These are phyloP conservation scores for Pseudopleuronectes americanus DNA, from an alignment of 2,797 vertebrate genomes.

Conservation along the genomic window DNA sequence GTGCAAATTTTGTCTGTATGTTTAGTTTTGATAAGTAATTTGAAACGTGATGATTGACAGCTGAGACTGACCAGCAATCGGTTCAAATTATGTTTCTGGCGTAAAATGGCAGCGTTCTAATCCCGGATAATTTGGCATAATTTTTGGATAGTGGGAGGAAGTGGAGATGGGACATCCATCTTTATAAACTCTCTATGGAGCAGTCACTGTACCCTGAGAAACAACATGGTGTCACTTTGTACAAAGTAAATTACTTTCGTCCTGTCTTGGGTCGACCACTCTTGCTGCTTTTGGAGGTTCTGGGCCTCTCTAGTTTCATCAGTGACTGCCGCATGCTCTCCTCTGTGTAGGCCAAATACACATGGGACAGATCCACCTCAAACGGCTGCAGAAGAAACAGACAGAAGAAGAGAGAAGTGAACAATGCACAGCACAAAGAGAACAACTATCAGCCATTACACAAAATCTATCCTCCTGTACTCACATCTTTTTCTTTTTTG, in stretches of 20 bases:
- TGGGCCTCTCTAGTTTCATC: constrained; percentile 95
- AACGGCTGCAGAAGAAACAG: constrained; percentile 86
- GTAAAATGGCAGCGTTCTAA: too few relatives aligned
- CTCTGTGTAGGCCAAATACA: constrained; percentile 97
- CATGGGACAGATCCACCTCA: constrained; percentile 96
- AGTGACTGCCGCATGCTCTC: constrained; percentile 97
- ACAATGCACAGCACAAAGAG: not conserved
- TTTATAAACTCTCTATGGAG: too few relatives aligned
- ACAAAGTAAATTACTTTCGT: constrained; percentile 84
- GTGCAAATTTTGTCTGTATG: too few relatives aligned
- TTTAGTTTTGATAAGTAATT: too few relatives aligned
- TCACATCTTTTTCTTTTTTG: constrained; percentile 99
- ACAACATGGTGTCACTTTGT: not conserved
- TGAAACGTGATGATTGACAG: too few relatives aligned
- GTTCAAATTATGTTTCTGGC: too few relatives aligned
- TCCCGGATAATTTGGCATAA: too few relatives aligned
- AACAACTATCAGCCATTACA: not conserved
- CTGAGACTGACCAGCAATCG: too few relatives aligned
- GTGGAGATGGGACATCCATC: too few relatives aligned
- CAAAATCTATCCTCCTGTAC: constrained; percentile 48
- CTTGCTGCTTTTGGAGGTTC: constrained; percentile 92
- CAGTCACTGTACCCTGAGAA: not conserved
- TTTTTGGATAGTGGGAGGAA: too few relatives aligned
- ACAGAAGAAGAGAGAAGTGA: constrained; percentile 17
- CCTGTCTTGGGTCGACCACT: constrained; percentile 92